Base-by-base conservation (phyloP, 1,140 invertebrate genomes). In the Drosophila pseudoananassae region DNA sequence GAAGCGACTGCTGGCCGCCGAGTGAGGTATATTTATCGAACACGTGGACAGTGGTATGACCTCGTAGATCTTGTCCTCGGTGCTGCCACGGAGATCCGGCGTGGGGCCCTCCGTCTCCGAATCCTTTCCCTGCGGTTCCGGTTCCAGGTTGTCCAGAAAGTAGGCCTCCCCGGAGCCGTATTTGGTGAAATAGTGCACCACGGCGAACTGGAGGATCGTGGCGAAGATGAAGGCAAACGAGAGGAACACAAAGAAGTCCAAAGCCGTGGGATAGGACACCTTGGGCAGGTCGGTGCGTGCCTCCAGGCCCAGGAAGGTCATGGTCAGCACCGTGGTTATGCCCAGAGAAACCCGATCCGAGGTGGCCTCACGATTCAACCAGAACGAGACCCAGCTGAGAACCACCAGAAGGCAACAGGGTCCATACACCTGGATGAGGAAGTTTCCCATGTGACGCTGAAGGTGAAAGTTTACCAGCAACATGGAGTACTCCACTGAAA, bases 131-230 rank as follows among this genome's bases (percentile, higher is more conserved):
- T 45, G 72, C 1, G 93, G 93, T 46, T 94, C 94, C 9, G 93
- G 93, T 60, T 93, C 94, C 9, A 94, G 85, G 74, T 96, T 95
- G 8, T 92, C 91, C 1, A 93, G 94, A 79, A 96, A 96, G 91
- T 96, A 97, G 78, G 96, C 95, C 88, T 98, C 97, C 0, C 97
- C 97, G 8, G 96, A 97, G 10, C 97, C 96, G 72, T 97, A 95
- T 92, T 98, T 98, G 4, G 97, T 98, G 91, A 96, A 98, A 84
- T 97, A 97, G 89, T 98, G 97, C 0, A 98, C 97, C 5, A 97
- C 94, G 4, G 96, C 97, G 91, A 97, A 98, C 93, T 96, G 96
- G 59, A 97, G 94, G 54, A 98, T 97, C 1, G 97, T 97, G 3
- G 97, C 96, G 77, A 97, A 96, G 52, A 98, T 97, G 91, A 97